Conservation (phyloP, 2,797 vertebrate species). For the Babyrousa celebensis region DNA sequence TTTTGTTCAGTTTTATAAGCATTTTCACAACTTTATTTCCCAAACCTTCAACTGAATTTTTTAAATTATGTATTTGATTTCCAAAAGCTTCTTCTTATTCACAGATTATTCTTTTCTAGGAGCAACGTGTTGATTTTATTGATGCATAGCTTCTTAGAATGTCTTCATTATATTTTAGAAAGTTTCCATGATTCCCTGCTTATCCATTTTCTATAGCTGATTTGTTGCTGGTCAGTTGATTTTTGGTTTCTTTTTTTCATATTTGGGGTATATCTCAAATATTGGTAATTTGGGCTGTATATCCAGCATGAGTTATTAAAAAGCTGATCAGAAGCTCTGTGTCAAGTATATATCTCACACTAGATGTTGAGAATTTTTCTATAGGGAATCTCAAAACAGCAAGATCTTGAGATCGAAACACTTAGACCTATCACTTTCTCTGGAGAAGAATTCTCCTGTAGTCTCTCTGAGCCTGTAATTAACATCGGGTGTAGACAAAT, state of each 20-base stretch:
- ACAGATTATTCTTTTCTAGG: not conserved
- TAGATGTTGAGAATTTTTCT: not conserved
- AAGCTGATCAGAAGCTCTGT: not conserved
- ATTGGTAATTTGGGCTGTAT: not conserved
- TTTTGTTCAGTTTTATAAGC: not conserved
- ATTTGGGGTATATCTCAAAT: not conserved
- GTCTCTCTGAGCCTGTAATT: not conserved
- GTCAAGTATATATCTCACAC: not conserved
- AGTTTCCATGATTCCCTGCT: not conserved
- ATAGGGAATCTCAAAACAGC: not conserved
- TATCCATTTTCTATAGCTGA: not conserved
- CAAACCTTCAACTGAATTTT: not conserved
- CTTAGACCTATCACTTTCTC: not conserved
- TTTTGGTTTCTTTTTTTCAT: not conserved
- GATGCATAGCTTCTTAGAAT: not conserved
- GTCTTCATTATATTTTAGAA: not conserved
- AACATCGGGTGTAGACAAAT: not conserved
- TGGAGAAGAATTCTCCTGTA: not conserved
- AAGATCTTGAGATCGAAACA: not conserved
- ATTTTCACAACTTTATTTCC: not conserved
- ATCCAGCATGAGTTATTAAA: not conserved
- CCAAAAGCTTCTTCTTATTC: not conserved
- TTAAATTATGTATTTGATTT: not conserved
- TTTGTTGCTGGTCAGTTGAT: not conserved
- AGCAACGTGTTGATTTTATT: not conserved